A percentile compares a stretch with the other conserved stretches of the same genome.
Conservation (phyloP, 1,140 invertebrate genomes). For the Pseudomyrmex concolor region DNA sequence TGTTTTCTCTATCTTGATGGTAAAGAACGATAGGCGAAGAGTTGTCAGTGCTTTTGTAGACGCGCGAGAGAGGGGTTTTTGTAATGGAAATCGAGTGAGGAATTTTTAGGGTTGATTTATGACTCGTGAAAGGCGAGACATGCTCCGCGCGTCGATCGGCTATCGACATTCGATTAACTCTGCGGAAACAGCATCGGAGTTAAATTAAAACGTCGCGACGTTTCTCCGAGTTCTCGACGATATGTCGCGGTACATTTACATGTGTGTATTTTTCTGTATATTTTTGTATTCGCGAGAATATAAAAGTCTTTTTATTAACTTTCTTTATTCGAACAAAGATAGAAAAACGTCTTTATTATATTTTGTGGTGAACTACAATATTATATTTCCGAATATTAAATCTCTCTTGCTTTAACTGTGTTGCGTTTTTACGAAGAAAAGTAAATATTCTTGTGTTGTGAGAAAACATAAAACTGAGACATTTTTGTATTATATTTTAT, state of each 20-base stretch:
- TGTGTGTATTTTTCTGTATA: neutral
- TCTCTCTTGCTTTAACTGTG: conserved; percentile 2
- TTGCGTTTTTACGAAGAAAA: neutral
- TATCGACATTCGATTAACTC: conserved; percentile 16
- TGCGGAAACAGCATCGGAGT: neutral
- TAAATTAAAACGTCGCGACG: conserved; percentile 46
- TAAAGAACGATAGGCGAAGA: conserved; percentile 30
- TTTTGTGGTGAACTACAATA: neutral
- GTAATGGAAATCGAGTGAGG: conserved; percentile 76
- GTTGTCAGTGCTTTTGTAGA: conserved; percentile 57
- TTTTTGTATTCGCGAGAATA: neutral
- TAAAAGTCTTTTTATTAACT: too few species aligned
- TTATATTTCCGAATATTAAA: conserved; percentile 18
- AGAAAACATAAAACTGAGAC: neutral
- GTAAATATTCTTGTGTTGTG: conserved; percentile 1
- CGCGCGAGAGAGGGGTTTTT: conserved; percentile 42
- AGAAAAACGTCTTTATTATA: too few species aligned
- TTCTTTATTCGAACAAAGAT: too few species aligned
- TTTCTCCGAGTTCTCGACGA: neutral
- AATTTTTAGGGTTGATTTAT: conserved; percentile 50
- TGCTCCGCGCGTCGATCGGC: neutral
- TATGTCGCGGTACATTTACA: too few species aligned
- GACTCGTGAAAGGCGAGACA: too few species aligned
- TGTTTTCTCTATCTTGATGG: conserved; percentile 63
- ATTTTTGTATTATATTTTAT: neutral